Evolutionary conservation across 2,888 invertebrate species (phyloP), one percentile per base, ranked within the genome.

Genomic region (Sarcophaga caerulescens): DNA sequence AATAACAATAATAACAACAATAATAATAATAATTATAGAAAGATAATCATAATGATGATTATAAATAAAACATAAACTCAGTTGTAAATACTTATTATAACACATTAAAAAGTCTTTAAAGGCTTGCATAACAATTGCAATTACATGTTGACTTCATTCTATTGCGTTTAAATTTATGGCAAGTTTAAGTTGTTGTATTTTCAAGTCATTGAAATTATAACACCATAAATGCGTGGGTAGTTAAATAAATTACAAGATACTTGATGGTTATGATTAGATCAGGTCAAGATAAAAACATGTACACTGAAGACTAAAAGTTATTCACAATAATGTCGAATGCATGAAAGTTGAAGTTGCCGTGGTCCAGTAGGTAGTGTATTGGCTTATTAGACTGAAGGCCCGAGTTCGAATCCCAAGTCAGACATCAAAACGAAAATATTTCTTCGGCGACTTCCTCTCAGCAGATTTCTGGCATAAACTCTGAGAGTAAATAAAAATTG

Each of bases 121-220:
- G 17, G 10, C 52, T 52, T 8, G 14, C 52, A 52, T 14, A 52
- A 17, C 17, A 17, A 52, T 52, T 52, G 52, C 52, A 52, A 52
- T 14, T 52, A 14, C 4, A 52, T 52, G 52, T 52, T 52, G 52
- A 52, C 63, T 59, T 17, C 21, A 70, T 63, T 35, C 62, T 57
- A 12, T 8, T 14, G 45, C 76, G 8, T 70, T 21, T 70, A 75
- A 81, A 70, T 69, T 21, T 57, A 66, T 81, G 75, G 69, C 81
- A 81, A 81, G 75, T 81, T 81, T 76, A 81, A 65, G 57, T 76
- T 81, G 52, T 17, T 17, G 52, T 17, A 14, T 14, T 17, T 2
- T 52, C 52, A 52, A 52, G 17, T 5, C 52, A 52, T 14, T 12
- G 52, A 12, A 52, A 12, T 17, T 17, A 52, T 52, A 47, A 0